Evolutionary conservation across 2,113 vertebrate species (phyloP).

Genomic region (Sardina pilchardus): DNA sequence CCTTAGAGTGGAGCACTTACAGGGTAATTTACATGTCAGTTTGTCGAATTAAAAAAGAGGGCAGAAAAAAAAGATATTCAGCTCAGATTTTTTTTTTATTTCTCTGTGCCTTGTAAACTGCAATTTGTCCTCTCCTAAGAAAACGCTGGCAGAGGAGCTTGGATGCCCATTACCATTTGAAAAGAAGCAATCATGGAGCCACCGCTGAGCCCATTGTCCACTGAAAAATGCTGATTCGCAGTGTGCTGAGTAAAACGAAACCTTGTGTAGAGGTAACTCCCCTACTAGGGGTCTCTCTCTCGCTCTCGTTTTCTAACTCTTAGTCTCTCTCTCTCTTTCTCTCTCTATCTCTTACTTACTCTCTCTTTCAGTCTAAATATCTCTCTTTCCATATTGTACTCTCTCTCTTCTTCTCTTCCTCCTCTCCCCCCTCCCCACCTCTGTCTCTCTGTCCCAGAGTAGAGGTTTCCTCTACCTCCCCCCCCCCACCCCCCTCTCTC

Average conservation of each 20-base stretch:
- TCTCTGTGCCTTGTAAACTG: constrained; percentile 95
- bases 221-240: constrained; percentile 87
- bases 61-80: constrained; percentile 82
- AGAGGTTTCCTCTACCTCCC: constrained; percentile 69
- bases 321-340: background rate
- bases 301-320: constrained; percentile 35
- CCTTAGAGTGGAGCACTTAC: constrained; percentile 93
- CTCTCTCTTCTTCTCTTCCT: background rate
- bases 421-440: constrained; percentile 32
- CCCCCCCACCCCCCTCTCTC: constrained; percentile 68
- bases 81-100: constrained; percentile 78
- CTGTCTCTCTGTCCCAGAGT: constrained; percentile 49
- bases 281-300: constrained; percentile 64
- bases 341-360: background rate
- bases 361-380: constrained; percentile 13
- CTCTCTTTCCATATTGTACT: background rate
- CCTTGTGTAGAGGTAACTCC: constrained; percentile 79
- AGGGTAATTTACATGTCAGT: constrained; percentile 99
- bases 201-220: constrained; percentile 97
- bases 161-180: constrained; percentile 98
- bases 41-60: constrained; percentile 79
- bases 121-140: constrained; percentile 96
- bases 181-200: constrained; percentile 98
- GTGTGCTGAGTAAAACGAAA: constrained; percentile 81
- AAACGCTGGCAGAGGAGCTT: constrained; percentile 91